Percentiles rank a stretch among this genome's conserved stretches.
phyloP scores from a whole-genome alignment of 2,797 vertebrate species.

The Setipinna tenuifilis region DNA sequence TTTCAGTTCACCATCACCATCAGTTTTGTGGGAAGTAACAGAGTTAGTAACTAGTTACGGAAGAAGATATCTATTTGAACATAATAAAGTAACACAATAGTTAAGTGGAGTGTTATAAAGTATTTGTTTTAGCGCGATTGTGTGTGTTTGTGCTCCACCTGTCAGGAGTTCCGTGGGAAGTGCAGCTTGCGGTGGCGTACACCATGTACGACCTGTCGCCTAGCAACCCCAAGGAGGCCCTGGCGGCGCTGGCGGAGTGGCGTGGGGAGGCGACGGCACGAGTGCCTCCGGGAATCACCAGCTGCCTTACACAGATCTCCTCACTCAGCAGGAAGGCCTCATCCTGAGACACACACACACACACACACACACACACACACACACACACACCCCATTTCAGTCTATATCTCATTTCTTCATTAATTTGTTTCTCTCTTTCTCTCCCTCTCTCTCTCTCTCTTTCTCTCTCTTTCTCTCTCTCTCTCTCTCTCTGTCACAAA shows the following conservation, averaged over 20 bases:
- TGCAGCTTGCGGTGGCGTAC: constrained; percentile 90
- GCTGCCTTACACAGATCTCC: constrained; percentile 81
- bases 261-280: constrained; percentile 65
- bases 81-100: no score
- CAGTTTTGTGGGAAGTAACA: no score
- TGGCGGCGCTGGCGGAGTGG: constrained; percentile 83
- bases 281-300: constrained; percentile 80
- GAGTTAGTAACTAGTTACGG: no score
- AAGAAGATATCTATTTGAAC: no score
- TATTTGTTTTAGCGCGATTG: background rate
- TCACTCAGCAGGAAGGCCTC: constrained; percentile 45
- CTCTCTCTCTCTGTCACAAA: constrained; percentile 61
- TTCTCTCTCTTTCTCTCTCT: background rate
- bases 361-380: background rate
- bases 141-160: background rate
- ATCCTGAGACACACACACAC: background rate
- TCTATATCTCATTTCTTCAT: background rate
- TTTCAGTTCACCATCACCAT: no score
- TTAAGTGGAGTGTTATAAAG: no score
- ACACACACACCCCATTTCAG: constrained; percentile 29
- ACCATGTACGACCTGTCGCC: constrained; percentile 88
- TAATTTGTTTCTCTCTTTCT: background rate
- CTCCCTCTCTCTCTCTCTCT: background rate
- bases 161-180: constrained; percentile 87
- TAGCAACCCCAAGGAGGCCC: constrained; percentile 82